Percentiles rank a stretch among this genome's conserved stretches.
Evolutionary conservation across 1,140 invertebrate genomes (phyloP).

Genomic region (Pollicipes pollicipes): DNA sequence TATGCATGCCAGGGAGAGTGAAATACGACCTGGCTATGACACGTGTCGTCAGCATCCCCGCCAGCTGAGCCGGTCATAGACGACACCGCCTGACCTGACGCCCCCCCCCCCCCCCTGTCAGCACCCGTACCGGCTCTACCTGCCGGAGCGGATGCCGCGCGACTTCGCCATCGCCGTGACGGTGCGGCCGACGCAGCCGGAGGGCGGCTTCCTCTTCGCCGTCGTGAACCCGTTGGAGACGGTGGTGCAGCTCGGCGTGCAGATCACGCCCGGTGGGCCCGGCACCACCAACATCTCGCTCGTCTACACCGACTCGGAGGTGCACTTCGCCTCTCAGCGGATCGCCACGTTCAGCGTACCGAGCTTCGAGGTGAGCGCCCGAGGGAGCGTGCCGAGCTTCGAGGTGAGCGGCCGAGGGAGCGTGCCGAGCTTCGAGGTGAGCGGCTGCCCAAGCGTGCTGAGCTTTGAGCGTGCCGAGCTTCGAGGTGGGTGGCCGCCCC

Average conservation of each 20-base stretch:
- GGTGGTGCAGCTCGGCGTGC: constrained; percentile 38
- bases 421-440: too few relatives aligned
- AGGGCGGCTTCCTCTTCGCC: constrained; percentile 72
- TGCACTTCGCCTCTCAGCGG: constrained; percentile 32
- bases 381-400: too few relatives aligned
- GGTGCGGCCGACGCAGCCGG: constrained; percentile 46
- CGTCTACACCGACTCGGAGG: constrained; percentile 26
- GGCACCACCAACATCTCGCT: constrained; percentile 25
- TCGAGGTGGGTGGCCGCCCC: too few relatives aligned
- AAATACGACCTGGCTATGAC: too few relatives aligned
- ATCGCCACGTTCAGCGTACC: constrained; percentile 62
- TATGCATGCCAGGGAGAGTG: constrained; percentile 10
- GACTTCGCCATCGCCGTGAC: background rate
- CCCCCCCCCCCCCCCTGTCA: too few relatives aligned
- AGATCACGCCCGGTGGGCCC: constrained; percentile 20
- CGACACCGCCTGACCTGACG: background rate
- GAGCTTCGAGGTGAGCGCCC: constrained; percentile 35
- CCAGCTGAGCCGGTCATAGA: constrained; percentile 7
- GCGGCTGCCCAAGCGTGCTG: too few relatives aligned
- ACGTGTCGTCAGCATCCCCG: constrained; percentile 11
- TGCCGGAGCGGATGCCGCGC: background rate
- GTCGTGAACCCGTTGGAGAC: constrained; percentile 82
- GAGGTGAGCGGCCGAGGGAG: too few relatives aligned
- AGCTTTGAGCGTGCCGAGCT: too few relatives aligned
- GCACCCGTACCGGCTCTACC: background rate